Percentiles rank a stretch among this genome's conserved stretches.
Evolutionary conservation across 2,113 vertebrate species (phyloP).

Genomic region (Bettongia penicillata): DNA sequence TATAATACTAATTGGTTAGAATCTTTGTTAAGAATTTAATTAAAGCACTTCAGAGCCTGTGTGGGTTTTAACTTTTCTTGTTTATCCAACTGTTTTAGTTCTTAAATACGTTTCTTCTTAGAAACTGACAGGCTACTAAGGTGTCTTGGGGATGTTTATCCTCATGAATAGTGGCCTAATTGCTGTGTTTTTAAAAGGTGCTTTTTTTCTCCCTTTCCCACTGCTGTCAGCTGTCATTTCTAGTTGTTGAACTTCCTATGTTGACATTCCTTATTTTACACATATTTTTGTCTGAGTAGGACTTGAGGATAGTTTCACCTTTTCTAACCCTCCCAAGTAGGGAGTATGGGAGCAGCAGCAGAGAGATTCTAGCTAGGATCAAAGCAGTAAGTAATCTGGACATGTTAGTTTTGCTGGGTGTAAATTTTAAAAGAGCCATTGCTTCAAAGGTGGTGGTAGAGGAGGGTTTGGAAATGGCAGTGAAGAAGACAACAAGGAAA

Average conservation of each 20-base stretch:
- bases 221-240: background rate
- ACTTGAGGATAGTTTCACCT: background rate
- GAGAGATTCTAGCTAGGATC: background rate
- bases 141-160: background rate
- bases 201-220: background rate
- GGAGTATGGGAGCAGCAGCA: background rate
- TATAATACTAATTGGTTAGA: slow-evolving; percentile 72
- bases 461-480: background rate
- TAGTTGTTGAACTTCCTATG: background rate
- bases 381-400: background rate
- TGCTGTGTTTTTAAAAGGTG: background rate
- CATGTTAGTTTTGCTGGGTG: background rate
- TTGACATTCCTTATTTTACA: background rate
- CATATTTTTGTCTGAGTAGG: background rate
- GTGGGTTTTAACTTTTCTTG: slow-evolving; percentile 73
- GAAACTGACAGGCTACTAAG: background rate
- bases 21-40: slow-evolving; percentile 76
- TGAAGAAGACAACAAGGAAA: background rate
- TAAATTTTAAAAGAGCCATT: background rate
- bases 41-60: slow-evolving; percentile 67
- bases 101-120: background rate
- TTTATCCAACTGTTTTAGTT: slow-evolving; percentile 68
- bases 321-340: background rate
- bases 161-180: background rate
- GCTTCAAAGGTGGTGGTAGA: background rate